Evolutionary conservation across 2,113 vertebrate genomes (phyloP).

Genomic region (Indicator indicator): DNA sequence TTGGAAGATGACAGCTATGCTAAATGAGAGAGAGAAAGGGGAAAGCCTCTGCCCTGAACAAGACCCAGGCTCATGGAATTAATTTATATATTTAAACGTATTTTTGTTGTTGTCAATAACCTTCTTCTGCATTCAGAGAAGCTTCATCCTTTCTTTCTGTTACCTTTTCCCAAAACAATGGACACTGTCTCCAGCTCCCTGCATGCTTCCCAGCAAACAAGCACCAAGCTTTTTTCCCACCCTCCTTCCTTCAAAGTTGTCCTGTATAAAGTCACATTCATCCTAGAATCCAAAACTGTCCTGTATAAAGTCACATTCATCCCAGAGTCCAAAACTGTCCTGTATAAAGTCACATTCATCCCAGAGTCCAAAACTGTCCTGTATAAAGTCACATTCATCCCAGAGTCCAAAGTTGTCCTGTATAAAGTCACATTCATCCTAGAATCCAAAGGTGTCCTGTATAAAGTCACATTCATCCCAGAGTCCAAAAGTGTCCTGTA

Average conservation of each 20-base stretch:
- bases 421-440: no score
- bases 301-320: no score
- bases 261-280: conserved; percentile 8
- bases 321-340: no score
- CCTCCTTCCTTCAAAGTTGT: not conserved
- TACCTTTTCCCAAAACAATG: not conserved
- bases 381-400: no score
- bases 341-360: no score
- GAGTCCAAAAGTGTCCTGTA: no score
- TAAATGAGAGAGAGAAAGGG: not conserved
- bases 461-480: no score
- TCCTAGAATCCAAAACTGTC: not conserved
- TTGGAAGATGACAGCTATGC: not conserved
- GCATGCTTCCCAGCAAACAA: not conserved
- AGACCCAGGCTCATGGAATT: not conserved
- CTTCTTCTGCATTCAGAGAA: not conserved
- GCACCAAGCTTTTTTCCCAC: not conserved
- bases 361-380: no score
- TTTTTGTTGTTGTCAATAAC: not conserved
- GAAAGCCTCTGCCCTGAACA: not conserved
- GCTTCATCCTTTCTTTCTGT: not conserved
- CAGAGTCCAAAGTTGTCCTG: no score
- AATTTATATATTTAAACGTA: no score
- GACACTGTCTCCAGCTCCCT: not conserved
- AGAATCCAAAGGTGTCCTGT: no score